These are phyloP conservation scores for Anthopleura xanthogrammica DNA, from an alignment of 92 coral and sea anemone genomes.

Conservation along the genomic window DNA sequence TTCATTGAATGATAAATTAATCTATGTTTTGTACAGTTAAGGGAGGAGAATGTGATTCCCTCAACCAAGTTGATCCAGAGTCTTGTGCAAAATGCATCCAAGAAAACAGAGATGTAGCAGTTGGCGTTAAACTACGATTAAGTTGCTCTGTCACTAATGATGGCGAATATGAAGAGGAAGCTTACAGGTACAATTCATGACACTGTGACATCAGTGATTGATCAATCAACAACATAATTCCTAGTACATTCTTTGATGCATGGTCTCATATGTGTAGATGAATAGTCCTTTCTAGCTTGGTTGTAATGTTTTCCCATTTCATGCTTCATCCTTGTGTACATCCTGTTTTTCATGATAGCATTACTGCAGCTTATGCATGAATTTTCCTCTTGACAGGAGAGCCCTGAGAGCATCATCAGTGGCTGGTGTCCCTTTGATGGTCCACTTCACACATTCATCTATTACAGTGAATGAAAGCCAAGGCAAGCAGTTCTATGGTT, in stretches of 20 bases:
- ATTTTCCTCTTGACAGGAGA: slow-evolving; percentile 48
- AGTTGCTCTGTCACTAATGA: slow-evolving; percentile 57
- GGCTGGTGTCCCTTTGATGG: slow-evolving; percentile 79
- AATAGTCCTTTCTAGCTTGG: too few species aligned
- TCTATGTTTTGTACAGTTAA: neutral
- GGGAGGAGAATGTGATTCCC: slow-evolving; percentile 90
- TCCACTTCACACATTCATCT: slow-evolving; percentile 73
- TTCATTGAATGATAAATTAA: neutral
- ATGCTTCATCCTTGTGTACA: too few species aligned
- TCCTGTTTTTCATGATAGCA: too few species aligned
- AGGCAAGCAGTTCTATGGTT: neutral
- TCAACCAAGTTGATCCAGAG: slow-evolving; percentile 75
- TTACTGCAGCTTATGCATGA: too few species aligned
- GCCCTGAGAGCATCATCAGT: slow-evolving; percentile 68
- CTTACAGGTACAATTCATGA: slow-evolving; percentile 53
- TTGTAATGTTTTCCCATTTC: too few species aligned
- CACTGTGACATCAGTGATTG: neutral
- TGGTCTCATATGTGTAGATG: too few species aligned
- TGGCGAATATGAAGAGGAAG: slow-evolving; percentile 79
- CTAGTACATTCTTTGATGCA: too few species aligned
- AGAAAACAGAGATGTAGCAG: slow-evolving; percentile 66
- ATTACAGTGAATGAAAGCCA: slow-evolving; percentile 49
- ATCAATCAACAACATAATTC: neutral
- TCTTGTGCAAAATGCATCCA: slow-evolving; percentile 63
- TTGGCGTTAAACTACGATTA: slow-evolving; percentile 79